Evolutionary conservation across 2,888 invertebrate species (phyloP).

Genomic region (Pecten maximus): DNA sequence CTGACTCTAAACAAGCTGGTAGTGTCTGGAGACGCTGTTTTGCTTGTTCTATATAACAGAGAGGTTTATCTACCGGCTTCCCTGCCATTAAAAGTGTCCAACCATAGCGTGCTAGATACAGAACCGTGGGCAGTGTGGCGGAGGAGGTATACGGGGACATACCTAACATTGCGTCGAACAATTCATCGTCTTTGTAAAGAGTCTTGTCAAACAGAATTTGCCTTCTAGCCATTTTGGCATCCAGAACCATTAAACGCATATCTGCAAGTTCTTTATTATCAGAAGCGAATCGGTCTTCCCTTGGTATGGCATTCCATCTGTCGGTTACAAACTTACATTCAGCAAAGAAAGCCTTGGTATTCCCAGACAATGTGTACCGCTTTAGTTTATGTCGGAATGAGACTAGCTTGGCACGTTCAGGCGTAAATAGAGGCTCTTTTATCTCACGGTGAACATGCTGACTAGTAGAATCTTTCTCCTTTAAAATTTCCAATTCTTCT

Average conservation of each 20-base stretch:
- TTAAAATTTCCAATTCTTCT: conserved; percentile 31
- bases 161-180: not conserved
- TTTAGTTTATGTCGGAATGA: conserved; percentile 48
- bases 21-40: conserved; percentile 47
- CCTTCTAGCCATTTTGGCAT: conserved; percentile 48
- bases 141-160: conserved; percentile 51
- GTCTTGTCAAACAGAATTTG: conserved; percentile 41
- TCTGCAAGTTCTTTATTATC: conserved; percentile 39
- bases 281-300: not conserved
- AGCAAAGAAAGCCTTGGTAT: not conserved
- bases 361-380: conserved; percentile 26
- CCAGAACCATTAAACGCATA: conserved; percentile 47
- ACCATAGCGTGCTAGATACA: conserved; percentile 56
- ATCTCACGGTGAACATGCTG: not conserved
- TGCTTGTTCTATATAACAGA: conserved; percentile 54
- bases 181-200: conserved; percentile 39
- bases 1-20: conserved; percentile 56
- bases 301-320: conserved; percentile 7
- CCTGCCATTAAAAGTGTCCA: conserved; percentile 21
- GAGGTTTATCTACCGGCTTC: conserved; percentile 49
- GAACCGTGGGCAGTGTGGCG: conserved; percentile 53
- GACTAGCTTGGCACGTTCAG: conserved; percentile 40
- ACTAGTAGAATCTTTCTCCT: not conserved
- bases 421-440: conserved; percentile 7
- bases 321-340: conserved; percentile 1